A percentile compares a stretch with the other conserved stretches of the same genome.
Conservation (phyloP, 2,113 vertebrate species). For the Brienomyrus brachyistius region DNA sequence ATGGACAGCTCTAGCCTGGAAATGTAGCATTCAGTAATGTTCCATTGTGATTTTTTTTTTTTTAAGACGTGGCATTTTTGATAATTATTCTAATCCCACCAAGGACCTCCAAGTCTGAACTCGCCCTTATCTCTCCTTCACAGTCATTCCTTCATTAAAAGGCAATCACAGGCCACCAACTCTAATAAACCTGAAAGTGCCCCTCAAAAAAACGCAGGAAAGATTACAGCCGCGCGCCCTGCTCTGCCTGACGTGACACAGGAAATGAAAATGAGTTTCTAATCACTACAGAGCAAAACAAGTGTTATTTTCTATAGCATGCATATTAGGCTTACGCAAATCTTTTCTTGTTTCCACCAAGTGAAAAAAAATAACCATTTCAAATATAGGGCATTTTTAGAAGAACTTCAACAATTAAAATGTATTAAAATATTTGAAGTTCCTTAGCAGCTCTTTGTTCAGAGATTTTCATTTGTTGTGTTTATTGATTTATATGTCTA, state of each 20-base stretch:
- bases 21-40: constrained; percentile 42
- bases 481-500: background rate
- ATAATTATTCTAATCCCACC: constrained; percentile 75
- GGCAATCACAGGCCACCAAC: constrained; percentile 79
- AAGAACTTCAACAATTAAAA: background rate
- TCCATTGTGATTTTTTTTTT: constrained; percentile 61
- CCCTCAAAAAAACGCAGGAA: constrained; percentile 54
- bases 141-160: constrained; percentile 86
- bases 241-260: constrained; percentile 45
- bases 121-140: constrained; percentile 69
- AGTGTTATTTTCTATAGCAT: constrained; percentile 11
- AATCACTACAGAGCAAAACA: constrained; percentile 33
- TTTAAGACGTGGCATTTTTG: constrained; percentile 59
- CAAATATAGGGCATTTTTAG: background rate
- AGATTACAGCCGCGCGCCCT: constrained; percentile 67
- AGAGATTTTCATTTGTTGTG: background rate
- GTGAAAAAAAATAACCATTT: background rate
- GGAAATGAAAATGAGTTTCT: constrained; percentile 54
- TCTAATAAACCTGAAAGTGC: constrained; percentile 81
- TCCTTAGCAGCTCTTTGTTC: background rate
- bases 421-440: background rate
- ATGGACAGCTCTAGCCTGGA: constrained; percentile 34
- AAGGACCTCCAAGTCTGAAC: constrained; percentile 60
- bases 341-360: constrained; percentile 9
- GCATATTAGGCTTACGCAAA: background rate